phyloP scores from a whole-genome alignment of 2,797 vertebrate species.

The Pipistrellus pygmaeus region DNA sequence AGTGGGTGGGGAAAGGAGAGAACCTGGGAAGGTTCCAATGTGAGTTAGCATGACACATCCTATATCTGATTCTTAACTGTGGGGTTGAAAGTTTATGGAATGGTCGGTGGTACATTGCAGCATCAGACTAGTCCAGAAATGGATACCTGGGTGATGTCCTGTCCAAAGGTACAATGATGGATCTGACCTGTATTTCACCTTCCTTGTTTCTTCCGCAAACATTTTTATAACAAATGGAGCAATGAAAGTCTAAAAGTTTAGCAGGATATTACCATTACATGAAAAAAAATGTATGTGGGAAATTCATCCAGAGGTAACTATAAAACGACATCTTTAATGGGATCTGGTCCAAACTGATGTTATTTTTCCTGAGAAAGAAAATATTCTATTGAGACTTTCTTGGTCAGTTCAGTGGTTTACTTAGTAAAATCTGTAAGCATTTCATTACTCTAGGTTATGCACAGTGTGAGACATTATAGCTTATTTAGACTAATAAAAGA shows the following conservation, averaged over 20 bases:
- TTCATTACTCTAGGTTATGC: neutral
- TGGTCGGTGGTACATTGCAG: no score
- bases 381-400: neutral
- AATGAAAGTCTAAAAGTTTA: slow-evolving; percentile 21
- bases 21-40: neutral
- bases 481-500: neutral
- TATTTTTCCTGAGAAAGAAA: slow-evolving; percentile 28
- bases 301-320: neutral
- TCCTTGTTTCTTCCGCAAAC: neutral
- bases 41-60: neutral
- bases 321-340: neutral
- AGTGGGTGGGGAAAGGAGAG: neutral
- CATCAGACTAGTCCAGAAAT: neutral
- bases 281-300: neutral
- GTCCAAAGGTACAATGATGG: neutral
- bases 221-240: neutral
- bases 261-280: neutral
- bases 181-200: neutral
- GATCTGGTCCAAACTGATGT: neutral
- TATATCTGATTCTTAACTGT: neutral
- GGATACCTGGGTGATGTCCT: neutral
- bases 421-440: neutral
- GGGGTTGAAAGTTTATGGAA: neutral
- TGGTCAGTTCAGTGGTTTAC: neutral
- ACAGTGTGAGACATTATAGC: neutral